Percentiles rank a stretch among this genome's conserved stretches.
phyloP scores from a whole-genome alignment of 2,797 vertebrate species.

The Sylvia borin region DNA sequence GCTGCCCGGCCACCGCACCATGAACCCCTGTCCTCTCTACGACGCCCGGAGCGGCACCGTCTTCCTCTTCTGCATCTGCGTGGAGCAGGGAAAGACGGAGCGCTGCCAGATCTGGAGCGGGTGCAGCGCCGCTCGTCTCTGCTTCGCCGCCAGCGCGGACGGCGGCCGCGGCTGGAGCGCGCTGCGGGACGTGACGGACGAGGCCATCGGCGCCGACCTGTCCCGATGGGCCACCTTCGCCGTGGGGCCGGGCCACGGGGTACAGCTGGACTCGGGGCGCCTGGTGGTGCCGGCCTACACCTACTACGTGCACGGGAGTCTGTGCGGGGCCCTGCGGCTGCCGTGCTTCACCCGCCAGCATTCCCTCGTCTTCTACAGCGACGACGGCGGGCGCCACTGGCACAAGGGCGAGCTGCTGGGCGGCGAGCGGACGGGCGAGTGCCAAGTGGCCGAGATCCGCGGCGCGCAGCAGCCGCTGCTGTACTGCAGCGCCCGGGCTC shows the following conservation, averaged over 20 bases:
- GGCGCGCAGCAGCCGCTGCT: conserved; percentile 69
- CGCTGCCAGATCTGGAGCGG: conserved; percentile 77
- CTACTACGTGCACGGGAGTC: conserved; percentile 47
- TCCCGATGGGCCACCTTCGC: conserved; percentile 89
- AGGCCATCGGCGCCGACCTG: conserved; percentile 77
- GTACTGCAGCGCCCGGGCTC: conserved; percentile 88
- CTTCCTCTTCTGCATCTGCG: conserved; percentile 91
- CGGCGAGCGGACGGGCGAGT: conserved; percentile 76
- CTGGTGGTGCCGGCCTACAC: conserved; percentile 87
- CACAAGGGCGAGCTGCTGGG: conserved; percentile 63
- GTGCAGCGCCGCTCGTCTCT: conserved; percentile 82
- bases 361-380: conserved; percentile 87
- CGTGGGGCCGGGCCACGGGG: conserved; percentile 91
- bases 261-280: conserved; percentile 84
- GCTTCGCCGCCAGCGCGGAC: conserved; percentile 83
- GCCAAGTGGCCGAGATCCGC: conserved; percentile 87
- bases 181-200: conserved; percentile 81
- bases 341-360: conserved; percentile 75
- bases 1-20: conserved; percentile 81
- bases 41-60: conserved; percentile 78
- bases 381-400: conserved; percentile 85
- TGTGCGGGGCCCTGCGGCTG: conserved; percentile 27
- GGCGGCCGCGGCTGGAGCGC: conserved; percentile 82
- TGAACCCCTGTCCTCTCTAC: conserved; percentile 93
- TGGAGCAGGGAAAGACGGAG: conserved; percentile 78